Base-by-base conservation (phyloP, 2,888 invertebrate genomes). In the Danaus chrysippus region DNA sequence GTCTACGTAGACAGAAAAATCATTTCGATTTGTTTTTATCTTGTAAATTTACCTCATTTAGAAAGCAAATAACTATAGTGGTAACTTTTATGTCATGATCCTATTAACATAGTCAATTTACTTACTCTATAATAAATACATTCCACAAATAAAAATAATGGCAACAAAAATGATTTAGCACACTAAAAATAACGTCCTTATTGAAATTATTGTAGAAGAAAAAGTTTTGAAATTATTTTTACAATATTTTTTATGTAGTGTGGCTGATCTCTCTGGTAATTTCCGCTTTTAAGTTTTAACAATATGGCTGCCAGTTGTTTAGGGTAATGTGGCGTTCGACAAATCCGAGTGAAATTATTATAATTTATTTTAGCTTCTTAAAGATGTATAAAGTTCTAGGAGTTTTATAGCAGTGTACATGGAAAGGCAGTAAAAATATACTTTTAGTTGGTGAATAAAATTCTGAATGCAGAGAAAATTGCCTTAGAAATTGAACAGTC, bases 301-400 rank as follows among this genome's bases (percentile, higher is more conserved):
- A 91, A 91, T 87, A 91, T 91, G 91, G 91, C 91, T 85, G 89
- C 89, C 87, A 87, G 88, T 91, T 88, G 89, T 90, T 91, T 89
- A 87, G 89, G 88, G 90, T 91, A 91, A 91, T 91, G 91, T 90
- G 91, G 91, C 90, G 90, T 91, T 89, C 84, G 84, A 87, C 84
- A 84, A 87, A 87, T 86, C 84, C 78, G 83, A 85, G 87, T 89
- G 89, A 90, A 89, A 87, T 87, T 88, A 79, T 82, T 84, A 81
- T 78, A 86, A 86, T 86, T 87, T 83, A 84, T 84, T 77, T 79
- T 83, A 84, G 84, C 86, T 83, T 84, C 80, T 80, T 83, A 84
- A 90, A 85, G 79, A 91, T 90, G 90, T 80, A 83, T 87, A 87
- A 85, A 83, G 86, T 87, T 83, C 82, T 83, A 77, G 83, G 77